Evolutionary conservation across 37 sponge, comb jelly and placozoan genomes (phyloP).

Genomic region (Petrosia ficiformis): DNA sequence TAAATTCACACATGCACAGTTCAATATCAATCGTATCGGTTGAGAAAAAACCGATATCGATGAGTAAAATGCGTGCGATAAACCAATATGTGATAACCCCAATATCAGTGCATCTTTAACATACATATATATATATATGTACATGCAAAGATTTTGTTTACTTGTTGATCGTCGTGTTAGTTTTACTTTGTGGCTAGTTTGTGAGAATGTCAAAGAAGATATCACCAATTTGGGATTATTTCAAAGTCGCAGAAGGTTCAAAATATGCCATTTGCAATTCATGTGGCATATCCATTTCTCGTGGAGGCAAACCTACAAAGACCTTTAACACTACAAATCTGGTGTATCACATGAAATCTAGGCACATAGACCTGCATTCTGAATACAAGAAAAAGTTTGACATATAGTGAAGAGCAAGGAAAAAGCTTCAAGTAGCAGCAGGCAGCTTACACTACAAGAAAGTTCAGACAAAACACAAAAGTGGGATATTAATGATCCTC

Average conservation of each 20-base stretch:
- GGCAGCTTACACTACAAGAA: neutral
- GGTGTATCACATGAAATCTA: neutral
- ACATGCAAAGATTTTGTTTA: too few species aligned
- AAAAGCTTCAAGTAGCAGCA: too few species aligned
- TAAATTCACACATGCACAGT: too few species aligned
- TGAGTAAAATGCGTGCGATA: too few species aligned
- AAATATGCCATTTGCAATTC: slow-evolving; percentile 7
- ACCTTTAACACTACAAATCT: slow-evolving; percentile 8
- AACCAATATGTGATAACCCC: too few species aligned
- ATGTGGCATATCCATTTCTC: neutral
- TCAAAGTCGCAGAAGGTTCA: neutral
- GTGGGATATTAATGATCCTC: slow-evolving; percentile 4
- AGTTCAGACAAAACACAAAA: neutral
- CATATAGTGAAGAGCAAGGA: too few species aligned
- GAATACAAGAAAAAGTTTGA: neutral
- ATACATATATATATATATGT: too few species aligned
- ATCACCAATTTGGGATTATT: neutral
- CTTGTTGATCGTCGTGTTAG: too few species aligned
- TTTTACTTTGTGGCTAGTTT: too few species aligned
- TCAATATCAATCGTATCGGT: too few species aligned
- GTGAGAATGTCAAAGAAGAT: neutral
- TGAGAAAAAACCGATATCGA: too few species aligned
- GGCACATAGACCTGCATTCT: neutral
- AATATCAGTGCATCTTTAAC: too few species aligned
- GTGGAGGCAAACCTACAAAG: neutral